A percentile compares a stretch with the other conserved stretches of the same genome.
Evolutionary conservation across 2,113 vertebrate species (phyloP).

Genomic region (Crotalus viridis): DNA sequence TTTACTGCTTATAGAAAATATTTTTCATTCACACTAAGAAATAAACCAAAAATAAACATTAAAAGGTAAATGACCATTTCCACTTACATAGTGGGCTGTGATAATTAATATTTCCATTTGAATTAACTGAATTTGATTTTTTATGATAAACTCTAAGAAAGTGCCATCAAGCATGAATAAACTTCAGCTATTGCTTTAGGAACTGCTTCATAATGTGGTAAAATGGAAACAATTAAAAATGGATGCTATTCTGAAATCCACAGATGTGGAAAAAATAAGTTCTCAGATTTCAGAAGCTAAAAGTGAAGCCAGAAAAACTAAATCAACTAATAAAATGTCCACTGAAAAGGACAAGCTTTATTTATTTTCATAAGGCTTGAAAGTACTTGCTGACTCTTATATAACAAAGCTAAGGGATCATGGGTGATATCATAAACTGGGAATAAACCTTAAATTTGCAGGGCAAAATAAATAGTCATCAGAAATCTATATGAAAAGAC

Average conservation of each 20-base stretch:
- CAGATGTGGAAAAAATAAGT: not conserved
- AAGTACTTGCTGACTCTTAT: not conserved
- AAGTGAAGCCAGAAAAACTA: not conserved
- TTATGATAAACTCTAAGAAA: not conserved
- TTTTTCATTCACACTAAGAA: not conserved
- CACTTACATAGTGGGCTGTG: not conserved
- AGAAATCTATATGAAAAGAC: not conserved
- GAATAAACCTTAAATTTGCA: not conserved
- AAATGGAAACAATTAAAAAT: not conserved
- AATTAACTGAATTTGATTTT: not conserved
- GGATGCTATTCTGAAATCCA: not conserved
- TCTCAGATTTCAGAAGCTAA: not conserved
- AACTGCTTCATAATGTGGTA: not conserved
- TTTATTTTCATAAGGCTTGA: not conserved
- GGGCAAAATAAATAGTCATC: not conserved
- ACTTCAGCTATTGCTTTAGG: not conserved
- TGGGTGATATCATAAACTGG: no score
- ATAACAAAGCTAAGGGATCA: not conserved
- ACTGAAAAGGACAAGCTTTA: not conserved
- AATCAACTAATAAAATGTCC: not conserved
- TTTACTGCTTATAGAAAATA: not conserved
- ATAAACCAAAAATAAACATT: conserved; percentile 17
- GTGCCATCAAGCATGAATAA: not conserved
- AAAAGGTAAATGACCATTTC: not conserved
- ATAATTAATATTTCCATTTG: conserved; percentile 11